Conservation (phyloP, 1,140 invertebrate species). For the Drosophila eugracilis region DNA sequence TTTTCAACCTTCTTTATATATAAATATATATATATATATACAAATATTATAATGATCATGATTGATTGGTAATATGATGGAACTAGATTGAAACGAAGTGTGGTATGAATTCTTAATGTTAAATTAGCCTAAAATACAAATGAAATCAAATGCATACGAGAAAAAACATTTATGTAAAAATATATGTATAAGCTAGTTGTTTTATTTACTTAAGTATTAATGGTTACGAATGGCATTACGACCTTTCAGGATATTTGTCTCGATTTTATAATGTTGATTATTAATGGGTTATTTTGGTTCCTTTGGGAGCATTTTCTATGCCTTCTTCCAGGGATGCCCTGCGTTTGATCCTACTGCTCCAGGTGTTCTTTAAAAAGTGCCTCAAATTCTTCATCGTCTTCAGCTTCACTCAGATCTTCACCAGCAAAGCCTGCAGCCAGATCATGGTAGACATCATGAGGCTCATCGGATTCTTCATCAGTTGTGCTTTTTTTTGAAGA, state of each 20-base stretch:
- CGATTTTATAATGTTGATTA: neutral
- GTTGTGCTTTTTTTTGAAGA: neutral
- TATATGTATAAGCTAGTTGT: neutral
- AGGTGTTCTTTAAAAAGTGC: neutral
- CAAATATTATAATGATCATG: constrained; percentile 6
- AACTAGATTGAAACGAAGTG: constrained; percentile 18
- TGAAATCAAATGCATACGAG: constrained; percentile 43
- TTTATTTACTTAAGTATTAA: neutral
- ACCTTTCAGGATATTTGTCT: neutral
- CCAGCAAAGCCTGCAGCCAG: constrained; percentile 11
- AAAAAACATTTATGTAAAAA: constrained; percentile 54
- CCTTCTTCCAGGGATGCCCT: too few relatives aligned
- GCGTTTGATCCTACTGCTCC: neutral
- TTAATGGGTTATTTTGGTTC: neutral
- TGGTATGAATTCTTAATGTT: constrained; percentile 58
- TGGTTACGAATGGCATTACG: neutral
- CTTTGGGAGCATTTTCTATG: neutral
- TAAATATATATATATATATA: too few relatives aligned
- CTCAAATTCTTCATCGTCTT: neutral
- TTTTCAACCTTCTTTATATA: constrained; percentile 12
- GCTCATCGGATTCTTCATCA: neutral
- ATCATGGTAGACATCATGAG: constrained; percentile 8
- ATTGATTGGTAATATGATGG: constrained; percentile 19
- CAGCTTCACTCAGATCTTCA: constrained; percentile 1
- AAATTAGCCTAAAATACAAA: constrained; percentile 66